phyloP scores from a whole-genome alignment of 2,888 invertebrate species.

The Agonopterix subpropinquella region DNA sequence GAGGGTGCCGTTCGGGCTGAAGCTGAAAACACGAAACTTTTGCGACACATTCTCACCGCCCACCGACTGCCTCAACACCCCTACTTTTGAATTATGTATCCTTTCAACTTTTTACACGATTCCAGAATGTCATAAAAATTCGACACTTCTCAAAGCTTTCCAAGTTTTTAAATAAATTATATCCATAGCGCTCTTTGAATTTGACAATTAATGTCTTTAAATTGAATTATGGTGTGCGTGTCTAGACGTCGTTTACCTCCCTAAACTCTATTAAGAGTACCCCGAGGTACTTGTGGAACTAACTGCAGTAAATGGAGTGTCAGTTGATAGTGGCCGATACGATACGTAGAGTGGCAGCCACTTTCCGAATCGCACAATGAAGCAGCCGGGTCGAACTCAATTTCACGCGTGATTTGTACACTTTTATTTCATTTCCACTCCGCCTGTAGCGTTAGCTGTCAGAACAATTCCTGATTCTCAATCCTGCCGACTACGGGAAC shows the following conservation, averaged over 20 bases:
- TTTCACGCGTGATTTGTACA: constrained; percentile 72
- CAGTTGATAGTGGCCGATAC: constrained; percentile 13
- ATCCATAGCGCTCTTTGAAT: background rate
- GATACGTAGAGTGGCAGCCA: constrained; percentile 32
- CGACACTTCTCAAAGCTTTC: constrained; percentile 15
- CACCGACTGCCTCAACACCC: constrained; percentile 32
- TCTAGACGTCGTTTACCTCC: constrained; percentile 5
- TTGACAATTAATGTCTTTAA: background rate
- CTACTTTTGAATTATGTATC: constrained; percentile 58
- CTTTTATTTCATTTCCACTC: constrained; percentile 65
- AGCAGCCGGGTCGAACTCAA: constrained; percentile 58
- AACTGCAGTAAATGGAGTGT: constrained; percentile 11
- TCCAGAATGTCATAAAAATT: constrained; percentile 32
- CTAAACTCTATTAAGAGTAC: too few relatives aligned
- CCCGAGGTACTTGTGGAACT: background rate
- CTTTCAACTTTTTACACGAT: constrained; percentile 47
- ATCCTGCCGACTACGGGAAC: background rate
- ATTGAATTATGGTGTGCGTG: constrained; percentile 4
- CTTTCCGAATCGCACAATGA: constrained; percentile 50
- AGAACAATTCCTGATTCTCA: constrained; percentile 19
- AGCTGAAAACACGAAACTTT: constrained; percentile 52
- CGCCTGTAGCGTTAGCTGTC: constrained; percentile 30
- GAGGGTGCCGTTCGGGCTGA: constrained; percentile 38
- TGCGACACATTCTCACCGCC: constrained; percentile 44
- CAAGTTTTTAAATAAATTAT: constrained; percentile 22